Evolutionary conservation across 2,888 invertebrate species (phyloP).

Genomic region (Sepiola atlantica): DNA sequence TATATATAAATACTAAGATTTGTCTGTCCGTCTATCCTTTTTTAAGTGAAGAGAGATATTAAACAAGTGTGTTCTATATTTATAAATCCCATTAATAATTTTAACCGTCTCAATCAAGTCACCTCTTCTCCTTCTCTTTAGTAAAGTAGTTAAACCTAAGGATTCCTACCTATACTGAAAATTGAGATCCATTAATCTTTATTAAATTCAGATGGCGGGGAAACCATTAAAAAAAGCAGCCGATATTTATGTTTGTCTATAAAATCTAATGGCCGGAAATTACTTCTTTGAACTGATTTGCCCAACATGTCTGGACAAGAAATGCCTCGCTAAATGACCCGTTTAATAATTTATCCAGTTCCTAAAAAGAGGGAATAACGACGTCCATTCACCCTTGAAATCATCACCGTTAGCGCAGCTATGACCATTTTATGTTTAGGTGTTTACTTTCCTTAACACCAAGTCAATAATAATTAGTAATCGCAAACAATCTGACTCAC

Average conservation of each 20-base stretch:
- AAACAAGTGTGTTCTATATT: not conserved
- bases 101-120: no score
- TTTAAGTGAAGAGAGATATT: not conserved
- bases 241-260: no score
- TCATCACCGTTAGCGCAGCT: not conserved
- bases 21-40: not conserved
- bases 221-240: no score
- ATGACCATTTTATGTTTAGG: not conserved
- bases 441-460: not conserved
- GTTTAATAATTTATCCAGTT: not conserved
- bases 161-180: no score
- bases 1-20: not conserved
- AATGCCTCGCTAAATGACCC: not conserved
- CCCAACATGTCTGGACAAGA: not conserved
- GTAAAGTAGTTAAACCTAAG: no score
- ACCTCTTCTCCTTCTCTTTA: no score
- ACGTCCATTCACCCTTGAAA: not conserved
- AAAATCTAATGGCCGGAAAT: no score
- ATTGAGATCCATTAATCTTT: no score
- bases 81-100: no score
- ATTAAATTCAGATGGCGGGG: no score
- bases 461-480: not conserved
- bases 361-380: not conserved
- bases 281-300: not conserved
- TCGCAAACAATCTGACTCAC: not conserved